Evolutionary conservation across 2,888 invertebrate genomes (phyloP), one percentile per base, ranked within the genome.

Genomic region (Chromoteleia sp.): DNA sequence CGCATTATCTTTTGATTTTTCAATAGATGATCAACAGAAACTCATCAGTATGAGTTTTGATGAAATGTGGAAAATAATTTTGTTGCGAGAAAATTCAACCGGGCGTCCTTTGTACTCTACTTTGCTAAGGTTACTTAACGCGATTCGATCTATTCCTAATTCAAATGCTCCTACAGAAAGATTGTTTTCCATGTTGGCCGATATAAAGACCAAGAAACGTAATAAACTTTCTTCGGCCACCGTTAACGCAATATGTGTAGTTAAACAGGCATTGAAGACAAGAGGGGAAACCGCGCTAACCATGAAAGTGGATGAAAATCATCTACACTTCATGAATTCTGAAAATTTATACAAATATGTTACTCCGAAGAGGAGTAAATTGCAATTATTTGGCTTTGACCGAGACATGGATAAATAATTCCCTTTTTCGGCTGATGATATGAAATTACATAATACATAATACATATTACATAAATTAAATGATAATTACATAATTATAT

Each of bases 161-260:
- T 56, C 56, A 2, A 56, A 56, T 56, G 56, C 56, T 56, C 19
- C 17, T 36, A 15, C 36, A 15, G 56, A 56, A 19, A 56, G 36
- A 56, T 17, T 36, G 56, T 56, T 56, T 56, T 56, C 56, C 19
- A 15, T 56, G n/a, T 56, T 56, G 10, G n/a, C 56, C 0, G 36
- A 56, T 17, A 5, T 56, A n/a, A 56, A 36, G 7, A 56, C 36
- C 0, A 36, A 15, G 33, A 56, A 56, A 19, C 56, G 56, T 0
- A 56, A 56, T 12, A 25, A 21, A 6, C 48, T 48, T 21, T 48
- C 48, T 21, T 0, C 48, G 48, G 7, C 25, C 5, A n/a, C 4
- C 21, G 21, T 48, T 2, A 48, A 12, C 5, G n/a, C 21, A 5
- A 14, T 48, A 5, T 48, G 48, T 12, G 21, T 48, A n/a, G 3